Conservation (phyloP, 1,140 invertebrate species). For the Yoshiicerus persimilis region DNA sequence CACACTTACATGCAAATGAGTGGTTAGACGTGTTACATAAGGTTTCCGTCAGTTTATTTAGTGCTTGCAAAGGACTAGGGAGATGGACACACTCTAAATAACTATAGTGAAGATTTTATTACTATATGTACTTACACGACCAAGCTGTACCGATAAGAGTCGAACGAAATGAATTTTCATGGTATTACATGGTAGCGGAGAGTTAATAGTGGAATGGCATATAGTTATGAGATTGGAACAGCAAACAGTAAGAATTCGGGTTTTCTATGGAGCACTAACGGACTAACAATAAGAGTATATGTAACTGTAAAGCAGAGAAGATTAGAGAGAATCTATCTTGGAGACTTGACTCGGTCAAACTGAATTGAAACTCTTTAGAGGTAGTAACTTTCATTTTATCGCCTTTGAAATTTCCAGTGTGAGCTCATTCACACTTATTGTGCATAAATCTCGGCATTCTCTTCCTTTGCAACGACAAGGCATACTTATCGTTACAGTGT, state of each 20-base stretch:
- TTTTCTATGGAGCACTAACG: neutral
- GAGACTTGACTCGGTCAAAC: neutral
- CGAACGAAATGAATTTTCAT: no score
- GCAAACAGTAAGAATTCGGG: neutral
- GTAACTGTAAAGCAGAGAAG: neutral
- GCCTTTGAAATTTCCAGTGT: neutral
- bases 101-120: no score
- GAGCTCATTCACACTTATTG: neutral
- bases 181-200: no score
- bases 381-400: neutral
- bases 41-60: no score
- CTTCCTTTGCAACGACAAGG: neutral
- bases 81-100: no score
- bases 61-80: no score
- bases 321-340: neutral
- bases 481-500: neutral
- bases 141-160: no score
- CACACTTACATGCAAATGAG: no score
- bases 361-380: neutral
- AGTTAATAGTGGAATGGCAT: no score
- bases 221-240: no score
- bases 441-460: neutral
- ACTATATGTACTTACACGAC: no score
- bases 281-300: neutral
- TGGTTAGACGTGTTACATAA: no score